Percentiles rank a stretch among this genome's conserved stretches.
Conservation (phyloP, 2,888 invertebrate genomes). For the Melipona bicolor region DNA sequence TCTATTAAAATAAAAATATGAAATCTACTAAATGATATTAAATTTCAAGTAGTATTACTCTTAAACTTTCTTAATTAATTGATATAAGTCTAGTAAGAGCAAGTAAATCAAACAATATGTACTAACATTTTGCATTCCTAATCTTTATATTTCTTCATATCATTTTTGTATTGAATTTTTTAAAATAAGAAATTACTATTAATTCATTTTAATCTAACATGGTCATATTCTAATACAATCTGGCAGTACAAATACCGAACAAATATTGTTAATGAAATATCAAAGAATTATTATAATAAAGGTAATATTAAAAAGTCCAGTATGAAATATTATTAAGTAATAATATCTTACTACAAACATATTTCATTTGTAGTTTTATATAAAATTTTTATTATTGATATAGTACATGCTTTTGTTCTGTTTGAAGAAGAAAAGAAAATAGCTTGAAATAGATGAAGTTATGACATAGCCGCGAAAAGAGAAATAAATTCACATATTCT, state of each 20-base stretch:
- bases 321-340: background rate
- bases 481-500: conserved; percentile 14
- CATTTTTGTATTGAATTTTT: too few relatives aligned
- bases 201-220: too few relatives aligned
- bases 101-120: too few relatives aligned
- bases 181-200: too few relatives aligned
- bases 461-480: background rate
- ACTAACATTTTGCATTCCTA: too few relatives aligned
- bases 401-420: background rate
- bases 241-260: background rate
- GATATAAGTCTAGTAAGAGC: too few relatives aligned
- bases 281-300: background rate
- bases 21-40: too few relatives aligned
- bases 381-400: background rate
- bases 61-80: too few relatives aligned
- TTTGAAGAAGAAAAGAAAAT: background rate
- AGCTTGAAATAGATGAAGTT: background rate
- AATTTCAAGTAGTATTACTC: too few relatives aligned
- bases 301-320: background rate
- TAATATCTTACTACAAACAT: background rate
- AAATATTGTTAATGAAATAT: background rate
- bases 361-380: background rate
- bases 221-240: background rate
- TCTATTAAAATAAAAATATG: too few relatives aligned
- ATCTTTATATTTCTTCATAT: too few relatives aligned